phyloP scores from a whole-genome alignment of 2,113 vertebrate species.

The Enhydra lutris region DNA sequence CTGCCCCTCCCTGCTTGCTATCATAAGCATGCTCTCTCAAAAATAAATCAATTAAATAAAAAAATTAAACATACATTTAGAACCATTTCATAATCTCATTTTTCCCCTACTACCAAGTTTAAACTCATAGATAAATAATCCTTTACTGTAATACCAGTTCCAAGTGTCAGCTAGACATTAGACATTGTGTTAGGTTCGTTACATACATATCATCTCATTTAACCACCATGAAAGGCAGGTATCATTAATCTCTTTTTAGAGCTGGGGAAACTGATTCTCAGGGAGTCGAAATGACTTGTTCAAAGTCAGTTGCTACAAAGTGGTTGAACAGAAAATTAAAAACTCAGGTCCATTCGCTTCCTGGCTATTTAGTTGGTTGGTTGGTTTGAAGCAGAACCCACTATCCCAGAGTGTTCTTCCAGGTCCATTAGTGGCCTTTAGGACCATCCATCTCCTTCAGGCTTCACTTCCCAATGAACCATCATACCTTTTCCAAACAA shows the following conservation, averaged over 20 bases:
- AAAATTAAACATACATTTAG: not conserved
- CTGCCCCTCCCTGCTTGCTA: not conserved
- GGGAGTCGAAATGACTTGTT: not conserved
- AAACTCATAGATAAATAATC: not conserved
- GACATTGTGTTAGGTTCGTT: not conserved
- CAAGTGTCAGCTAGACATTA: not conserved
- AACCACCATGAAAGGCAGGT: not conserved
- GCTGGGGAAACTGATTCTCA: not conserved
- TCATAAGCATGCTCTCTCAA: not conserved
- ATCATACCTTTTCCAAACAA: not conserved
- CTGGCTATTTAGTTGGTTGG: not conserved
- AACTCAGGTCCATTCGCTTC: not conserved
- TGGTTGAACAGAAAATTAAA: not conserved
- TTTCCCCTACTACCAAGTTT: not conserved
- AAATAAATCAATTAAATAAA: not conserved
- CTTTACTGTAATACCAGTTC: not conserved
- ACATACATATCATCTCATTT: not conserved
- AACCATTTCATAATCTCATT: not conserved
- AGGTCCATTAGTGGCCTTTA: not conserved
- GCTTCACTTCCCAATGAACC: not conserved
- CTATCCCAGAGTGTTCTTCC: not conserved
- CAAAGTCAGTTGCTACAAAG: not conserved
- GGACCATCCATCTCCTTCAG: not conserved
- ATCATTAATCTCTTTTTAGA: not conserved
- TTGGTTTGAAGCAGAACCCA: not conserved